phyloP scores from a whole-genome alignment of 1,140 invertebrate genomes.

The Drosophila grimshawi region DNA sequence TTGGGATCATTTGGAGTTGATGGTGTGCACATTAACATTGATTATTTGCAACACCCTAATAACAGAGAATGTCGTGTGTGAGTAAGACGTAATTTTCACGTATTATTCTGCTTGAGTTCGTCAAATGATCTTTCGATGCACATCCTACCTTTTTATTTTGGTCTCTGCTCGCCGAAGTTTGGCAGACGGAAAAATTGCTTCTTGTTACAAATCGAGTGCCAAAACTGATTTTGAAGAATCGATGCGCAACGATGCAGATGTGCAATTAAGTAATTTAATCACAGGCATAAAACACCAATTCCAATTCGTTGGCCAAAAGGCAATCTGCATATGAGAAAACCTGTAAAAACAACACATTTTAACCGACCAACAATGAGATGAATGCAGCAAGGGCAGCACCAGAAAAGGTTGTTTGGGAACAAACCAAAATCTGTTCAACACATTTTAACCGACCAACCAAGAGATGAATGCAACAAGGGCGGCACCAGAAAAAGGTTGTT shows the following conservation, averaged over 20 bases:
- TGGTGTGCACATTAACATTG: conserved; percentile 34
- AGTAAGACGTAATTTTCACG: neutral
- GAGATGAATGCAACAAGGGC: neutral
- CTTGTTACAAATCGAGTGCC: conserved; percentile 3
- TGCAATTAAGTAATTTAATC: conserved; percentile 51
- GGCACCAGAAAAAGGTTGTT: conserved; percentile 7
- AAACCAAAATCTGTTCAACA: conserved; percentile 32
- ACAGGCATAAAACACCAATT: conserved; percentile 3
- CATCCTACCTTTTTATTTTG: conserved; percentile 29
- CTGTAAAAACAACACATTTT: conserved; percentile 71
- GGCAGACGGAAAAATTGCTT: neutral
- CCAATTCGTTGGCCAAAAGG: conserved; percentile 14
- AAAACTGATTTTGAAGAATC: conserved; percentile 3
- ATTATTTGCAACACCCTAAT: conserved; percentile 25
- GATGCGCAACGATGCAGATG: no score
- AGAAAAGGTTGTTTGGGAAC: neutral
- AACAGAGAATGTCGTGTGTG: conserved; percentile 6
- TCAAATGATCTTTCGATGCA: conserved; percentile 18
- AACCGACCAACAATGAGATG: conserved; percentile 18
- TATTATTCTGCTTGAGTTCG: conserved; percentile 3
- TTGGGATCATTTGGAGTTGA: conserved; percentile 37
- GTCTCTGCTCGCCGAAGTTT: conserved; percentile 13
- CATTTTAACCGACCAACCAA: conserved; percentile 55
- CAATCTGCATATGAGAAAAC: conserved; percentile 74
- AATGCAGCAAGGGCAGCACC: neutral